Evolutionary conservation across 2,888 invertebrate genomes (phyloP), one percentile per base, ranked within the genome.

Genomic region (Dynastes tityus): DNA sequence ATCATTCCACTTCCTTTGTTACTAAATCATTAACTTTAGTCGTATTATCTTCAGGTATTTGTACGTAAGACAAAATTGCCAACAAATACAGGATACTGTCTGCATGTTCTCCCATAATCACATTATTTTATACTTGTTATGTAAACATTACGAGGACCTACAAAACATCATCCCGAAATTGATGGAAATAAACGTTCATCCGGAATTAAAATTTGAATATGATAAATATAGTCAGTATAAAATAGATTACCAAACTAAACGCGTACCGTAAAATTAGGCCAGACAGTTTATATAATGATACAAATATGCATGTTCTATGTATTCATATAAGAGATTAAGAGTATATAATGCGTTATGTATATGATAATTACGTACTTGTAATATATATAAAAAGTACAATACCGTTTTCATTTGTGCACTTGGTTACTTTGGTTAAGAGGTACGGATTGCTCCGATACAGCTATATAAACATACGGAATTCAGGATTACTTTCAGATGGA

Each of bases 51-150:
- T 16, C n/a, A 58, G 22, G 22, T 22, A 58, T 58, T 16, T 58
- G 16, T 29, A 13, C n/a, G 22, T 32, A 45, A 45, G 73, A 61
- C 73, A 74, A 74, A 74, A 61, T 74, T 74, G 61, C 73, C 73
- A 45, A 74, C 37, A 74, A 16, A 58, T 58, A 73, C 4, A 68
- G 51, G 16, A 68, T 68, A 68, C 58, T 74, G 73, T 61, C 55
- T 74, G 73, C 73, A 74, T 74, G 73, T 74, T 74, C 73, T 45
- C 63, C 61, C 61, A 49, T 45, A 74, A 74, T 74, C 73, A 74
- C 73, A 74, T 74, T 74, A 74, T 63, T 61, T 74, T 45, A 61
- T 74, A 58, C 55, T 74, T 74, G 27, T 45, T 73, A 45, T 74
- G 55, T 22, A 22, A 37, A 61, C 29, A 22, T 22, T 63, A 51